These are phyloP conservation scores for Ictalurus punctatus DNA, from an alignment of 2,113 vertebrate species.

Conservation along the genomic window DNA sequence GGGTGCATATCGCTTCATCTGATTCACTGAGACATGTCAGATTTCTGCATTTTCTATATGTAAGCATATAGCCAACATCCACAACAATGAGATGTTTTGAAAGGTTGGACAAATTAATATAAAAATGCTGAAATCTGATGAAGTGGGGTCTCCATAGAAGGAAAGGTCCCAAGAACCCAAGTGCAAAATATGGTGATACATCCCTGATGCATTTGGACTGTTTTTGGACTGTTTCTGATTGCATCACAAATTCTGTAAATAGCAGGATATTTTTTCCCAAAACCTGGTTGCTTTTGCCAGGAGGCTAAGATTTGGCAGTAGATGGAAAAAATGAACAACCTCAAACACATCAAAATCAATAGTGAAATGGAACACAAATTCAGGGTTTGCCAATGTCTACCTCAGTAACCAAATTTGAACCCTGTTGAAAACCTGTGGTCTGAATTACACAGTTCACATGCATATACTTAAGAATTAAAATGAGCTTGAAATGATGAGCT, in stretches of 20 bases:
- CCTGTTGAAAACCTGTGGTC: neutral
- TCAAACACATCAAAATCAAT: neutral
- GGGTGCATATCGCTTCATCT: too few relatives aligned
- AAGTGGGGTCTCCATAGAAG: neutral
- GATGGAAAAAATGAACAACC: neutral
- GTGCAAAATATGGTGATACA: neutral
- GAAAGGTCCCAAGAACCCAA: neutral
- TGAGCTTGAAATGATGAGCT: neutral
- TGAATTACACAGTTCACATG: neutral
- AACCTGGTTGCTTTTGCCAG: neutral
- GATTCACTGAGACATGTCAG: too few relatives aligned
- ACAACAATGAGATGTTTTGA: neutral
- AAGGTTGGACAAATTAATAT: neutral
- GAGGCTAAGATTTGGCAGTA: neutral
- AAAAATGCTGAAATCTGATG: neutral
- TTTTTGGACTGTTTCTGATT: neutral
- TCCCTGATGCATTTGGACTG: neutral
- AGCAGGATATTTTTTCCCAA: neutral
- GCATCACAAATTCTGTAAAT: neutral
- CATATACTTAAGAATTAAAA: neutral
- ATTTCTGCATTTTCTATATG: too few relatives aligned
- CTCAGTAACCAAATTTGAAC: neutral
- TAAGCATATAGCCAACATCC: neutral
- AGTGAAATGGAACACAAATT: neutral
- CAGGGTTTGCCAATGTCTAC: neutral